Base-by-base conservation (phyloP, 2,797 vertebrate species). In the Simalia tracyae region DNA sequence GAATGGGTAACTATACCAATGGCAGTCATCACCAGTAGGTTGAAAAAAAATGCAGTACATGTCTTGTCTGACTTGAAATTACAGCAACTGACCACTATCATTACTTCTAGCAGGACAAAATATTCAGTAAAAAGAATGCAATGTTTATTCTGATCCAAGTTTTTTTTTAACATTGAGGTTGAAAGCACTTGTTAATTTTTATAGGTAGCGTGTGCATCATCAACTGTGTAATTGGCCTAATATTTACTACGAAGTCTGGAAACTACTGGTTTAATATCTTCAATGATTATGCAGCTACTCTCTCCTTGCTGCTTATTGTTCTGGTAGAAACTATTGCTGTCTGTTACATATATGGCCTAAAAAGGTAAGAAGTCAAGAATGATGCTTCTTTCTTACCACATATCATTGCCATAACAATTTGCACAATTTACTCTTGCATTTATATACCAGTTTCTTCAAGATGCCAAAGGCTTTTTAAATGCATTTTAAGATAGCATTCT, bases 231-330 rank as follows among this genome's bases (percentile, higher is more conserved):
- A 94, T 99, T 0, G 98, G 98, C 84, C 94, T 99, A 1, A 96
- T 98, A 93, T 99, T 99, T 97, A 99, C 98, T 94, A 97, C 97
- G 87, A 96, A 98, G 0, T 97, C 99, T 0, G 99, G 99, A 15
- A 99, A 98, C 95, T 99, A 99, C 92, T 99, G 99, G 99, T 99
- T 99, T 89, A 97, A 98, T 94, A 98, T 99, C 64, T 99, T 99
- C 96, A 99, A 99, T 0, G 99, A 99, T 94, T 99, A 99, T 0
- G 98, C 98, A 0, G 98, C 98, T 92, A 98, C 98, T 0, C 98
- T 99, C 90, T 98, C 99, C 0, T 97, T 99, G 95, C 98, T 99
- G 94, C 98, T 99, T 93, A 98, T 99, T 0, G 99, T 99, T n/a
- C 97, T 99, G 94, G 96, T 98, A 3, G 99, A 99, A 96, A 97